Base-by-base conservation (phyloP, 2,113 vertebrate genomes). In the Menura novaehollandiae region DNA sequence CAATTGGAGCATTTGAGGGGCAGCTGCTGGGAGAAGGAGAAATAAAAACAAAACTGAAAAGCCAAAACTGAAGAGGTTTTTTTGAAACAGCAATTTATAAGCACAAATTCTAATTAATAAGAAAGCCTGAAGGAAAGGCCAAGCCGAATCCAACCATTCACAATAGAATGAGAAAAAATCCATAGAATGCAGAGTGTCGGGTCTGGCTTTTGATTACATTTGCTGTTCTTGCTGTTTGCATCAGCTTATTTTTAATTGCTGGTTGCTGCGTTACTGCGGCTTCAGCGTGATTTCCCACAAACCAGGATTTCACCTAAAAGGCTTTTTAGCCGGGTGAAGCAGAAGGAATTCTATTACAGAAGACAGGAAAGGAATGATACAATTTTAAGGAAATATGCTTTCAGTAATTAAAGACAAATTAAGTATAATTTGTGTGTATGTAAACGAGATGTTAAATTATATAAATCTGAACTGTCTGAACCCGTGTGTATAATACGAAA, bases 201-300 rank as follows among this genome's bases (percentile, higher is more conserved):
- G 91, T 97, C 82, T 95, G 92, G 21, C 55, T 93, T 90, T 96
- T 95, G 90, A 95, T 95, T 93, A 77, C 92, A 93, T 77, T 93
- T 96, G 93, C 90, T 95, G 47, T 64, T 96, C 78, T 84, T 51
- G 78, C 53, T 95, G 74, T 96, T 96, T 95, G 82, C 90, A 95
- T 93, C 82, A 90, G 75, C 88, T 95, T 51, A 74, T 90, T 94
- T 96, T 92, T 93, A 94, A 96, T 94, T 96, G 82, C 72, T 94
- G 79, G 79, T 91, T 97, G 68, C 75, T 73, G 52, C 13, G 41
- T 68, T 93, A 58, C 69, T 93, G 92, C 0, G 49, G 92, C 85
- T 94, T 84, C 67, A 52, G 0, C 9, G 41, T 44, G 64, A 90
- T 86, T 96, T 95, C 93, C 93, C 92, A 96, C 92, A 96, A 96